Conservation (phyloP, 2,797 vertebrate species). For the Salarias fasciatus region DNA sequence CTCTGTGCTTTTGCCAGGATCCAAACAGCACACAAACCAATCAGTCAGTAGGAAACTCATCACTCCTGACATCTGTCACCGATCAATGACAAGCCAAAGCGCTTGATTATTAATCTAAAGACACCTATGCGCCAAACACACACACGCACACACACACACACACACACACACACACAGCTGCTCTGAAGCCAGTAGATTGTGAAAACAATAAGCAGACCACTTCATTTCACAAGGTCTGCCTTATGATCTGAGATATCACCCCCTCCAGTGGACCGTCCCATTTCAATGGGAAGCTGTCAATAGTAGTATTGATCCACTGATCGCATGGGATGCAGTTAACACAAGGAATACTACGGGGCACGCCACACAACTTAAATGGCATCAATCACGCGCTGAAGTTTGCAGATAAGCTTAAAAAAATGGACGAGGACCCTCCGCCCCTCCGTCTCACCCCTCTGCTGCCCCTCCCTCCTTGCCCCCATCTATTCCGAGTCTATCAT, state of each 20-base stretch:
- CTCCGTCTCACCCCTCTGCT: slow-evolving; percentile 12
- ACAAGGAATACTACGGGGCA: slow-evolving; percentile 21
- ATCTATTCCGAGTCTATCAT: slow-evolving; percentile 42
- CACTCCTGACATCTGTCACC: slow-evolving; percentile 55
- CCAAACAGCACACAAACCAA: slow-evolving; percentile 66
- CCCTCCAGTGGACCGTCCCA: slow-evolving; percentile 56
- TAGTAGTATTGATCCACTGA: slow-evolving; percentile 58
- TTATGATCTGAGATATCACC: slow-evolving; percentile 66
- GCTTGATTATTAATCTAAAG: slow-evolving; percentile 48
- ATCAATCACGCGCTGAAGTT: slow-evolving; percentile 32
- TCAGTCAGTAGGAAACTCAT: slow-evolving; percentile 57
- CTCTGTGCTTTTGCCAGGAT: slow-evolving; percentile 65
- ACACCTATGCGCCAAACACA: slow-evolving; percentile 29
- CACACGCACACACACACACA: neutral
- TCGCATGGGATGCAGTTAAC: slow-evolving; percentile 37
- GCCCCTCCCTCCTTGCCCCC: slow-evolving; percentile 38
- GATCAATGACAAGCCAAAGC: slow-evolving; percentile 48
- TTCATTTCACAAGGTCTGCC: slow-evolving; percentile 49
- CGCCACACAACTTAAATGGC: slow-evolving; percentile 43
- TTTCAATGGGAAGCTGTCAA: slow-evolving; percentile 46
- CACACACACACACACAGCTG: neutral
- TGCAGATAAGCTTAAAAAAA: slow-evolving; percentile 10
- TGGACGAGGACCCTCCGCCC: slow-evolving; percentile 10
- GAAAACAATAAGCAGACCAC: slow-evolving; percentile 32
- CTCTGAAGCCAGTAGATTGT: slow-evolving; percentile 25